Evolutionary conservation across 1,140 invertebrate genomes (phyloP).

Genomic region (Drosophila sproati): DNA sequence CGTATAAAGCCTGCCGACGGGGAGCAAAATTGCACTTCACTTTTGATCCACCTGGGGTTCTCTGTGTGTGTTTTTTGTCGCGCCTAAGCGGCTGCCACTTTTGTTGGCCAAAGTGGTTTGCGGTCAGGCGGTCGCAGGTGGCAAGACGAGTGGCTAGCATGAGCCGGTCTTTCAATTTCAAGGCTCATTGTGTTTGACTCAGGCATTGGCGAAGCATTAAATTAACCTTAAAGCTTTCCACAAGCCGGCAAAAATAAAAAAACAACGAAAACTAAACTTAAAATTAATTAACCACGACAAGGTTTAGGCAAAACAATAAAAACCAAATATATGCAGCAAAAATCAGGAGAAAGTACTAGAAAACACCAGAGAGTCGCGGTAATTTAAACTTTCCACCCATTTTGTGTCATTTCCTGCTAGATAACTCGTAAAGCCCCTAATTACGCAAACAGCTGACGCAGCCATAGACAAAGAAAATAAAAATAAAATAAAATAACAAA

Average conservation of each 20-base stretch:
- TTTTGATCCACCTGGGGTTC: conserved; percentile 28
- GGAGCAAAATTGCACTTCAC: conserved; percentile 54
- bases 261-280: conserved; percentile 53
- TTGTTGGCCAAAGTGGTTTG: conserved; percentile 33
- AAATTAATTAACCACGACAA: conserved; percentile 81
- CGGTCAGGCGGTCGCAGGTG: conserved; percentile 9
- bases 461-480: conserved; percentile 55
- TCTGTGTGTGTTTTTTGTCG: conserved; percentile 44
- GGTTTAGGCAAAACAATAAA: conserved; percentile 26
- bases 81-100: conserved; percentile 58
- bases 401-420: conserved; percentile 34
- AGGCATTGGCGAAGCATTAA: conserved; percentile 68
- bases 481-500: conserved; percentile 12
- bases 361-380: conserved; percentile 24
- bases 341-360: background rate
- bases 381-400: conserved; percentile 48
- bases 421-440: conserved; percentile 78
- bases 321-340: background rate
- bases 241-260: conserved; percentile 41
- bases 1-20: conserved; percentile 45
- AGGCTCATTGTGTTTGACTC: conserved; percentile 69
- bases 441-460: conserved; percentile 77
- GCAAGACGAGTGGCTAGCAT: background rate
- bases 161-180: conserved; percentile 59
- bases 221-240: conserved; percentile 80